Evolutionary conservation across 2,797 vertebrate genomes (phyloP), one percentile per base, ranked within the genome.

Genomic region (Pelobates cultripes): DNA sequence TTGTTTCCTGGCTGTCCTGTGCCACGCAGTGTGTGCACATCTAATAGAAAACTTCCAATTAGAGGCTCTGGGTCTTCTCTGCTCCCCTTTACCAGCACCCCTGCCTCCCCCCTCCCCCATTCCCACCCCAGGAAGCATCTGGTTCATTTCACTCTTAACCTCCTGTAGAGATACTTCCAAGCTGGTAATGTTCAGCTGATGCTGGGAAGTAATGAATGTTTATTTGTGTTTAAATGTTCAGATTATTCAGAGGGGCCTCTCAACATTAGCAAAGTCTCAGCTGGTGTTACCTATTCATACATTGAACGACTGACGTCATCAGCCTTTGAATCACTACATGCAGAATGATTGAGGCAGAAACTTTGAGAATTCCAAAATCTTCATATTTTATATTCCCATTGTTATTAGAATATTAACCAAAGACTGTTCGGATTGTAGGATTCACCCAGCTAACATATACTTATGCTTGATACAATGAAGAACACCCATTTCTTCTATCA

Each of bases 181-280:
- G 82, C 73, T 79, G 67, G 82, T 80, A 79, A 73, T 84, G 73
- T 80, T 84, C 68, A 76, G 45, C 63, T 28, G 82, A 80, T 80
- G 77, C 44, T 47, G 67, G 66, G 68, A 76, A 79, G 60, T 80
- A 84, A 84, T 79, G 77, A 84, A 57, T 80, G 73, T 84, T 84
- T 84, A 79, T 84, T 84, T 84, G 67, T 84, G 82, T 84, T 84
- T 84, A 84, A 76, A 61, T 76, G 77, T 72, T 84, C 73, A 44
- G 82, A 57, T 75, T 84, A 84, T 69, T 79, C 67, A 40, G 17
- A 64, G 82, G 77, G 82, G 82, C 82, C 82, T 76, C 60, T 75
- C 71, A 63, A 67, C 44, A 64, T 79, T 57, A 84, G 64, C 82
- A 53, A 45, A 80, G 68, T 72, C 77, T 60, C 82, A 80, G 73